phyloP scores from a whole-genome alignment of 2,888 invertebrate species.

The Panzeria rudis region DNA sequence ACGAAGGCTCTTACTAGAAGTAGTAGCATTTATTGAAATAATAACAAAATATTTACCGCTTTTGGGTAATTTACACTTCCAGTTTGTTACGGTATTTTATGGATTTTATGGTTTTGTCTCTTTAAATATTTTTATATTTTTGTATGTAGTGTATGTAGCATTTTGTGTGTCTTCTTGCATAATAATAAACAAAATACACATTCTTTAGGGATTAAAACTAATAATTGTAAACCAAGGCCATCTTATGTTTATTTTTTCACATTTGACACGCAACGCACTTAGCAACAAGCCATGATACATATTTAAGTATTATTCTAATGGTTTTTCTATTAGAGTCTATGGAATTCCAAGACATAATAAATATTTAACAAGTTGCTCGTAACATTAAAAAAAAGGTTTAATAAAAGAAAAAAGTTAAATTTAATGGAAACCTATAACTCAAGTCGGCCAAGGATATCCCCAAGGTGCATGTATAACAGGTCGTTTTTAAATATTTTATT shows the following conservation, averaged over 20 bases:
- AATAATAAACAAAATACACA: slow-evolving; percentile 17
- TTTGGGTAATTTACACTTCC: too few relatives aligned
- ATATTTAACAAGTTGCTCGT: not conserved
- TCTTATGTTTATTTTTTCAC: not conserved
- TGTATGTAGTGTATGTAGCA: too few relatives aligned
- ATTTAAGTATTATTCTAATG: not conserved
- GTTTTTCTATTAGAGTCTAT: not conserved
- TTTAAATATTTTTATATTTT: not conserved
- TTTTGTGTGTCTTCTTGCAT: not conserved
- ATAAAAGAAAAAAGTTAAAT: not conserved
- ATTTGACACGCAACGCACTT: slow-evolving; percentile 31
- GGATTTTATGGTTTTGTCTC: not conserved
- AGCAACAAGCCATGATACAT: not conserved
- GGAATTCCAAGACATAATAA: slow-evolving; percentile 1
- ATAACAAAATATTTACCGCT: too few relatives aligned
- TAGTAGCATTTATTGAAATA: too few relatives aligned
- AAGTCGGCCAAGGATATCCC: slow-evolving; percentile 9
- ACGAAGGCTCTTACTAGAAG: too few relatives aligned
- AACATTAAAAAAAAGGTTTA: not conserved
- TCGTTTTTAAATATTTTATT: not conserved
- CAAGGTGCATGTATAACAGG: not conserved
- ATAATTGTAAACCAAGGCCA: slow-evolving; percentile 48
- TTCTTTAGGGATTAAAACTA: slow-evolving; percentile 31
- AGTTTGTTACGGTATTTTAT: not conserved
- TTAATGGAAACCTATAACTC: not conserved